phyloP scores from a whole-genome alignment of 1,140 invertebrate species.

The Dendrolimus kikuchii region DNA sequence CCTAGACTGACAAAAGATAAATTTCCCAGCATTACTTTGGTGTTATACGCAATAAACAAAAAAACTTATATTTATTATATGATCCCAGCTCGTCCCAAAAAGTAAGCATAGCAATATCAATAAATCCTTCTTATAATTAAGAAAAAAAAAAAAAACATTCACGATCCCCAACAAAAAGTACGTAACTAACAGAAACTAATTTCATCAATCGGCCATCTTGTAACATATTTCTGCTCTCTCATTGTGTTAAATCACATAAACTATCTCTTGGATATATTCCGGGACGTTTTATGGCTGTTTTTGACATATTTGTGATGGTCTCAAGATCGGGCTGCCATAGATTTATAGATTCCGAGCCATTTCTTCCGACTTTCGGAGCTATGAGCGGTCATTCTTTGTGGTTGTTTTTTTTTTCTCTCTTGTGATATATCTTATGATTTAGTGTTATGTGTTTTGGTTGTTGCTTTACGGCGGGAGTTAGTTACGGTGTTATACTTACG shows the following conservation, averaged over 20 bases:
- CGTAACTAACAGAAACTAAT: neutral
- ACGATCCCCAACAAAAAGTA: too few species aligned
- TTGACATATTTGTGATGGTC: slow-evolving; percentile 19
- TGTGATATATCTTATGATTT: slow-evolving; percentile 13
- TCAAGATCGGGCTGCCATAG: slow-evolving; percentile 5
- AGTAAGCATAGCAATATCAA: too few species aligned
- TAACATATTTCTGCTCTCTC: slow-evolving; percentile 5
- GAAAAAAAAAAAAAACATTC: too few species aligned
- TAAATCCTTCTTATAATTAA: too few species aligned
- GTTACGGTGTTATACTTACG: too few species aligned
- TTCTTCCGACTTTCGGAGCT: slow-evolving; percentile 9
- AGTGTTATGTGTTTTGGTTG: slow-evolving; percentile 9
- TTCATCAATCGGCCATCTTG: slow-evolving; percentile 7
- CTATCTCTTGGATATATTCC: slow-evolving; percentile 9
- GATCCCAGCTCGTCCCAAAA: too few species aligned
- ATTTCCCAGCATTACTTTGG: too few species aligned
- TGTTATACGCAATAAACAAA: too few species aligned
- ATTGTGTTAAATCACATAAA: slow-evolving; percentile 15
- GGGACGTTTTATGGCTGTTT: slow-evolving; percentile 14
- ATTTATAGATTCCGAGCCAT: slow-evolving; percentile 18
- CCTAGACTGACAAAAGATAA: too few species aligned
- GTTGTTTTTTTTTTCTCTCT: slow-evolving; percentile 7
- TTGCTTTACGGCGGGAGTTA: slow-evolving; percentile 3
- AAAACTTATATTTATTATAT: too few species aligned
- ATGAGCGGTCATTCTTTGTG: slow-evolving; percentile 9